Conservation (phyloP, 2,797 vertebrate species). For the Enoplosus armatus region DNA sequence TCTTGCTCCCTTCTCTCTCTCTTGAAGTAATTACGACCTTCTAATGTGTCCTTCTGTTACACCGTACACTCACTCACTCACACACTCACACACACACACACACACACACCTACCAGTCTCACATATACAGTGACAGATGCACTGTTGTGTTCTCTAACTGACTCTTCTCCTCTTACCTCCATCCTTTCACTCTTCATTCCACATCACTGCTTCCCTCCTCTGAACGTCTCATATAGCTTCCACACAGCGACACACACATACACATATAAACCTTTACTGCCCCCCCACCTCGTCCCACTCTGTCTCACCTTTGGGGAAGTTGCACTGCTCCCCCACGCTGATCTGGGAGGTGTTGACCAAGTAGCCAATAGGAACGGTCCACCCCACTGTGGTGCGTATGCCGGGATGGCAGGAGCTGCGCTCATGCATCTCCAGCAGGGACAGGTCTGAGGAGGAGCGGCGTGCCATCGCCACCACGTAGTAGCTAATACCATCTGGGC, state of each 20-base stretch:
- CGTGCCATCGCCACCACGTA: conserved; percentile 88
- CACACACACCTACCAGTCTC: background rate
- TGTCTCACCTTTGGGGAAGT: conserved; percentile 85
- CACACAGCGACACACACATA: conserved; percentile 20
- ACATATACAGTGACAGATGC: conserved; percentile 17
- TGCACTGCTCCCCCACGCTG: conserved; percentile 87
- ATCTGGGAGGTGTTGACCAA: conserved; percentile 90
- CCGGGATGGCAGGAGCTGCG: conserved; percentile 89
- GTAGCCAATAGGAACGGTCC: conserved; percentile 89
- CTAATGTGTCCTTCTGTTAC: conserved; percentile 9
- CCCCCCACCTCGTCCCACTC: rapidly evolving
- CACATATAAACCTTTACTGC: background rate
- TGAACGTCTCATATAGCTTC: conserved; percentile 27
- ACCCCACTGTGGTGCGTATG: conserved; percentile 88
- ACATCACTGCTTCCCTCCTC: conserved; percentile 34
- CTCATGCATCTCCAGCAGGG: conserved; percentile 89
- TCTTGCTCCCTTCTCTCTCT: background rate
- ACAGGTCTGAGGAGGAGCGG: conserved; percentile 85
- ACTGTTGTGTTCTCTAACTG: conserved; percentile 35
- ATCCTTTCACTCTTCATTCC: conserved; percentile 43
- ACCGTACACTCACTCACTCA: conserved; percentile 3
- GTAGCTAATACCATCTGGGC: conserved; percentile 86
- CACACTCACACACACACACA: conserved; percentile 8
- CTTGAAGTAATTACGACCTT: background rate
- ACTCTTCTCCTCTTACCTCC: conserved; percentile 43